phyloP scores from a whole-genome alignment of 2,797 vertebrate species.

The Ctenochaetus hawaiiensis region DNA sequence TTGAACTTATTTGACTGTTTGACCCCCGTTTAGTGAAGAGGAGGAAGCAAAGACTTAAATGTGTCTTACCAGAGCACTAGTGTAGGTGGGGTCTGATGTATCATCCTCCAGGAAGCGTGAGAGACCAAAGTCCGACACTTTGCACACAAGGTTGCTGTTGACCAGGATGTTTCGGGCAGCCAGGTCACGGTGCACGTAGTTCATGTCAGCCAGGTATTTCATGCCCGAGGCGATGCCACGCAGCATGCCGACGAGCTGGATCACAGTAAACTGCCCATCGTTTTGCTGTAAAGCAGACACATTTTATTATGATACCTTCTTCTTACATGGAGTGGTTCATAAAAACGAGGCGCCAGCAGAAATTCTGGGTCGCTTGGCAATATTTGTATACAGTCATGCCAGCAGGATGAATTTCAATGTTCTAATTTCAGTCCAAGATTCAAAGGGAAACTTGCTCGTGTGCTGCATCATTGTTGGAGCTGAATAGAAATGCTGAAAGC shows the following conservation, averaged over 20 bases:
- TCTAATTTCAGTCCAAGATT: neutral
- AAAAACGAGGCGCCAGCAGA: neutral
- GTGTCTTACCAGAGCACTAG: constrained; percentile 93
- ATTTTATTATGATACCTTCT: neutral
- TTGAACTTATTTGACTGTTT: neutral
- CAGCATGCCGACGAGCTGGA: constrained; percentile 98
- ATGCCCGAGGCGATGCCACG: constrained; percentile 97
- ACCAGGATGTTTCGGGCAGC: constrained; percentile 98
- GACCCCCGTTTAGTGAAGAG: neutral
- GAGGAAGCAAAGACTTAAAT: neutral
- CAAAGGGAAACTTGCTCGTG: neutral
- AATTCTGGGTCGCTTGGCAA: neutral
- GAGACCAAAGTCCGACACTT: constrained; percentile 97
- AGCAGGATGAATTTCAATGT: neutral
- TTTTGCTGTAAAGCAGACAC: constrained; percentile 90
- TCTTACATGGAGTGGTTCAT: neutral
- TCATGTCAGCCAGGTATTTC: constrained; percentile 99
- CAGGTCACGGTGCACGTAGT: constrained; percentile 97
- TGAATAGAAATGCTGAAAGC: neutral
- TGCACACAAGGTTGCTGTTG: constrained; percentile 99
- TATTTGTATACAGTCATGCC: neutral
- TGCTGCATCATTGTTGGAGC: no score
- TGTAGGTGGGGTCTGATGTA: constrained; percentile 98
- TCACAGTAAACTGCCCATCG: constrained; percentile 98
- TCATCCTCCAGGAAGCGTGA: constrained; percentile 98